A percentile compares a stretch with the other conserved stretches of the same genome.
These are phyloP conservation scores for Dinothrombium tinctorium DNA, from an alignment of 1,140 invertebrate genomes.

Conservation along the genomic window DNA sequence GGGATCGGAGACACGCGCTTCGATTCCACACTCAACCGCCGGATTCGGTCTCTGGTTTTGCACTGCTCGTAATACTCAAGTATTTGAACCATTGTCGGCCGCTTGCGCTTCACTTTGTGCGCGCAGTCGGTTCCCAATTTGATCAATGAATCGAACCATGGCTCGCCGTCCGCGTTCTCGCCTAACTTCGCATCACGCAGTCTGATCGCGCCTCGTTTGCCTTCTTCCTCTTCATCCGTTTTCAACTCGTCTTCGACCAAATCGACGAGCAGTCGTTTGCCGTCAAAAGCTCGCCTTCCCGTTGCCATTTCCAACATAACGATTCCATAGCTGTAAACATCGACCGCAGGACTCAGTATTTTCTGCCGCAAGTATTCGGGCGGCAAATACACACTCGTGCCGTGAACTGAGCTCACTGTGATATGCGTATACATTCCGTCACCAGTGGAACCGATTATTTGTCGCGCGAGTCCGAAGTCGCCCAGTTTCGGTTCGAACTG, in stretches of 20 bases:
- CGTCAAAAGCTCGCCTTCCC: slow-evolving; percentile 36
- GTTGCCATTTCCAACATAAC: slow-evolving; percentile 60
- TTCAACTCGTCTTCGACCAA: slow-evolving; percentile 10
- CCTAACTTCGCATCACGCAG: slow-evolving; percentile 8
- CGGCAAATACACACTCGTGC: slow-evolving; percentile 72
- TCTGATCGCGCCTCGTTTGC: neutral
- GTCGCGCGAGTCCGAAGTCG: slow-evolving; percentile 74
- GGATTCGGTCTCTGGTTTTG: slow-evolving; percentile 7
- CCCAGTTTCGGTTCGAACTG: slow-evolving; percentile 70
- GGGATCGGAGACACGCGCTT: neutral
- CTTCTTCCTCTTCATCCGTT: neutral
- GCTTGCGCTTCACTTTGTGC: slow-evolving; percentile 26
- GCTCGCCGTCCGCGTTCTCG: slow-evolving; percentile 27
- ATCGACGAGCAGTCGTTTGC: slow-evolving; percentile 17
- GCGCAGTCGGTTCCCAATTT: slow-evolving; percentile 32
- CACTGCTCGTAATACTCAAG: slow-evolving; percentile 9
- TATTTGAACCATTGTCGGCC: slow-evolving; percentile 34
- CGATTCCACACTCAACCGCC: neutral
- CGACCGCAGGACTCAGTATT: slow-evolving; percentile 64
- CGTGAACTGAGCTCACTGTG: slow-evolving; percentile 39
- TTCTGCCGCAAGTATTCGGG: slow-evolving; percentile 48
- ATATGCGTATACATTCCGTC: slow-evolving; percentile 20
- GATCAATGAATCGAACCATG: slow-evolving; percentile 30
- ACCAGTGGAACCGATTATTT: slow-evolving; percentile 22
- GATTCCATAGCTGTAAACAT: slow-evolving; percentile 81